phyloP scores from a whole-genome alignment of 1,140 invertebrate genomes.

The Hylaeus anthracinus region DNA sequence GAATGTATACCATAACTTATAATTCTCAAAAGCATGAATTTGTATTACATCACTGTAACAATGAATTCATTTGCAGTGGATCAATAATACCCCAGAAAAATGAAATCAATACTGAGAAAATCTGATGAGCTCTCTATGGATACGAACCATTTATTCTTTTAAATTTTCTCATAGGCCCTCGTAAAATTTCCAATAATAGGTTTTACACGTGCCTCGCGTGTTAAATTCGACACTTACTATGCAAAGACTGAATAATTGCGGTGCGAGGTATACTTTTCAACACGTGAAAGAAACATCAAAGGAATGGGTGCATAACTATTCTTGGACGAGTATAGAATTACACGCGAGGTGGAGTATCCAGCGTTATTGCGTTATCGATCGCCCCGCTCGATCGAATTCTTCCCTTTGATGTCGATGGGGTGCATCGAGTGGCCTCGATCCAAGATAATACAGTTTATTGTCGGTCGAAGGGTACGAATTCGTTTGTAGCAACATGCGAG shows the following conservation, averaged over 20 bases:
- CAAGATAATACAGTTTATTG: conserved; percentile 42
- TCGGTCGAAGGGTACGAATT: conserved; percentile 45
- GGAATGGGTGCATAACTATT: conserved; percentile 3
- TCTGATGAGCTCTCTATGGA: too few species aligned
- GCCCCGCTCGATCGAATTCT: conserved; percentile 45
- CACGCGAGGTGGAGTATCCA: background rate
- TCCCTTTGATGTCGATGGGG: conserved; percentile 55
- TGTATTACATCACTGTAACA: too few species aligned
- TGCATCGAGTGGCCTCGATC: conserved; percentile 35
- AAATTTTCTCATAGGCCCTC: too few species aligned
- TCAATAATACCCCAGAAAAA: too few species aligned
- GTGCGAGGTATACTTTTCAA: background rate
- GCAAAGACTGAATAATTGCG: background rate
- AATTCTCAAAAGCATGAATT: too few species aligned
- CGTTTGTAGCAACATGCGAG: conserved; percentile 33
- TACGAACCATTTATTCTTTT: too few species aligned
- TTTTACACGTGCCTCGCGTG: too few species aligned
- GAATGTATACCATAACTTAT: too few species aligned
- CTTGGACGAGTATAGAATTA: conserved; percentile 26
- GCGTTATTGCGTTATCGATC: conserved; percentile 42
- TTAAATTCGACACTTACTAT: too few species aligned
- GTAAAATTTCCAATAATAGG: too few species aligned
- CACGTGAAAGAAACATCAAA: conserved; percentile 12
- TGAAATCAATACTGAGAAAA: too few species aligned
- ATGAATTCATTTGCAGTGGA: too few species aligned